Conservation (phyloP, 2,113 vertebrate species). For the Oxygymnocypris stewartii region DNA sequence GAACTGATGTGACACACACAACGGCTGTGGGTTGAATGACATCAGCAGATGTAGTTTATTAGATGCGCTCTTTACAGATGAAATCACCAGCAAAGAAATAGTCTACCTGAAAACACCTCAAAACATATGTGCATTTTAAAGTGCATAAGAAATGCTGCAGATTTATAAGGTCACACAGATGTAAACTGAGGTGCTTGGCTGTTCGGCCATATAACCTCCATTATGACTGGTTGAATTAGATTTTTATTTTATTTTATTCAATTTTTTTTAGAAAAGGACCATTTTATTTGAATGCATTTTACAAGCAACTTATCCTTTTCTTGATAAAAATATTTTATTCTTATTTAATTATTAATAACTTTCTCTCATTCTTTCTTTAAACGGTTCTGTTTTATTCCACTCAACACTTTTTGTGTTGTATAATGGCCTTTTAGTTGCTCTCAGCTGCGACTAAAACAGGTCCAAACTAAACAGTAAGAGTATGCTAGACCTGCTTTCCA, state of each 20-base stretch:
- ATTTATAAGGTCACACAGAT: constrained; percentile 1
- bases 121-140: constrained; percentile 5
- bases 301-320: too few species aligned
- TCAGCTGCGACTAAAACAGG: constrained; percentile 15
- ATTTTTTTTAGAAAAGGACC: too few species aligned
- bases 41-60: not conserved
- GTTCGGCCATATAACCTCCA: not conserved
- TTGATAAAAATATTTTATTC: too few species aligned
- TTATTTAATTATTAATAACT: too few species aligned
- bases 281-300: too few species aligned
- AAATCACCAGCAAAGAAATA: not conserved
- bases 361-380: not conserved
- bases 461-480: constrained; percentile 25
- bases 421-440: constrained; percentile 21
- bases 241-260: too few species aligned
- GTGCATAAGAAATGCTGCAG: not conserved
- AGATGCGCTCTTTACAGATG: not conserved
- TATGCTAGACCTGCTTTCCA: constrained; percentile 54
- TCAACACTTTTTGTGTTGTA: not conserved
- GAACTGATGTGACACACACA: not conserved
- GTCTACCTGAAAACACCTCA: constrained; percentile 9
- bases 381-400: not conserved
- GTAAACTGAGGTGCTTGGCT: not conserved
- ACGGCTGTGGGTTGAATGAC: not conserved
- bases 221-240: too few species aligned